phyloP scores from a whole-genome alignment of 2,113 vertebrate genomes.

The Chlamydotis undulata region DNA sequence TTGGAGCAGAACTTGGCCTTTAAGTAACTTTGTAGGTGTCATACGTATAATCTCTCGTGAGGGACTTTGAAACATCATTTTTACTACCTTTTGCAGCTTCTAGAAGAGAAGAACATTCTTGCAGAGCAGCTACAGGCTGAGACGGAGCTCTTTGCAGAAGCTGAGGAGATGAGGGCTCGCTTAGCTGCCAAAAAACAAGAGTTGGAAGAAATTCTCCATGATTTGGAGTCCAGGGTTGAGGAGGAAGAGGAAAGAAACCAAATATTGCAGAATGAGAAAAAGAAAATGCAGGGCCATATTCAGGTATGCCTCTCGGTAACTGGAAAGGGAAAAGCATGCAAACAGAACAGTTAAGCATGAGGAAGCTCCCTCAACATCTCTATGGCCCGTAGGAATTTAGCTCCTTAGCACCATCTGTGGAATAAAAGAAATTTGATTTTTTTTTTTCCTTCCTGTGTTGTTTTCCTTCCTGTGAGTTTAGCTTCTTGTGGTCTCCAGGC shows the following conservation, averaged over 20 bases:
- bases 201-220: slow-evolving; percentile 95
- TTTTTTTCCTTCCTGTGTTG: neutral
- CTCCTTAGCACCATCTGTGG: neutral
- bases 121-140: slow-evolving; percentile 97
- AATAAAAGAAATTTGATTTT: neutral
- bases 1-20: neutral
- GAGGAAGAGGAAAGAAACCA: slow-evolving; percentile 98
- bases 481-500: neutral
- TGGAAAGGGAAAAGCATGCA: neutral
- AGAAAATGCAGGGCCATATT: slow-evolving; percentile 96
- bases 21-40: neutral
- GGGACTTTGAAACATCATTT: neutral
- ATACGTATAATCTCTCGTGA: rapidly evolving
- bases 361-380: neutral
- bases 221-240: slow-evolving; percentile 95
- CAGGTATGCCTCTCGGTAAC: slow-evolving; percentile 77
- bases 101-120: slow-evolving; percentile 97
- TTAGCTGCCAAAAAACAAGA: slow-evolving; percentile 96
- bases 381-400: rapidly evolving
- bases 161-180: slow-evolving; percentile 97
- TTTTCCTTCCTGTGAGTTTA: neutral
- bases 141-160: slow-evolving; percentile 96
- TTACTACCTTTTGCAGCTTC: slow-evolving; percentile 70
- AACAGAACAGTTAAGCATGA: neutral
- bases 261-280: slow-evolving; percentile 94